Conservation (phyloP, 2,888 invertebrate genomes). For the Actias luna region DNA sequence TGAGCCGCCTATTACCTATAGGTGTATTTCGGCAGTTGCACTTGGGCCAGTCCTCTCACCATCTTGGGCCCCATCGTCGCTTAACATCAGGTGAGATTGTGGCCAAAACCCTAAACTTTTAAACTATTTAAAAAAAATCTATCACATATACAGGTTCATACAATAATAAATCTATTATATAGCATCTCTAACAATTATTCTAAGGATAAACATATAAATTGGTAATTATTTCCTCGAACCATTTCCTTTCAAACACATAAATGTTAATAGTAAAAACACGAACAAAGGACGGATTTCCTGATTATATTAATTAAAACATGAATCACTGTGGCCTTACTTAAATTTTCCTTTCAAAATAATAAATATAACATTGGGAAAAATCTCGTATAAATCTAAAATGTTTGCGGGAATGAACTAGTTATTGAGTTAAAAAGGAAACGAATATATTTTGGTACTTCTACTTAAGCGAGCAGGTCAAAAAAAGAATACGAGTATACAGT, state of each 20-base stretch:
- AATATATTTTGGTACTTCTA: too few relatives aligned
- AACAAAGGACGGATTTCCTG: constrained; percentile 7
- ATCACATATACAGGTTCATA: neutral
- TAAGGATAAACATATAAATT: neutral
- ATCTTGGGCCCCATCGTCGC: too few relatives aligned
- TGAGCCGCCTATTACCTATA: neutral
- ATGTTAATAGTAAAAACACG: neutral
- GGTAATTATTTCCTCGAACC: neutral
- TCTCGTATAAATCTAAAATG: neutral
- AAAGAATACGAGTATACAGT: too few relatives aligned
- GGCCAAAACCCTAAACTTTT: too few relatives aligned
- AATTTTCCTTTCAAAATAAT: constrained; percentile 1
- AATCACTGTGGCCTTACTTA: neutral
- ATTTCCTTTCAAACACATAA: neutral
- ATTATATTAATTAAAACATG: neutral
- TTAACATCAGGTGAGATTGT: too few relatives aligned
- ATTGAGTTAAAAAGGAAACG: too few relatives aligned
- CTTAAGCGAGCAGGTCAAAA: too few relatives aligned
- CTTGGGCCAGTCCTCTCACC: too few relatives aligned
- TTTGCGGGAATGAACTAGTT: neutral
- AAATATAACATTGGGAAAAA: neutral
- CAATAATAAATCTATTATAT: neutral
- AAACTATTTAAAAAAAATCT: neutral
- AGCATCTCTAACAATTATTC: neutral
- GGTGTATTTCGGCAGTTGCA: neutral